Evolutionary conservation across 1,140 invertebrate species (phyloP), one percentile per base, ranked within the genome.

Genomic region (Dryas iulia): DNA sequence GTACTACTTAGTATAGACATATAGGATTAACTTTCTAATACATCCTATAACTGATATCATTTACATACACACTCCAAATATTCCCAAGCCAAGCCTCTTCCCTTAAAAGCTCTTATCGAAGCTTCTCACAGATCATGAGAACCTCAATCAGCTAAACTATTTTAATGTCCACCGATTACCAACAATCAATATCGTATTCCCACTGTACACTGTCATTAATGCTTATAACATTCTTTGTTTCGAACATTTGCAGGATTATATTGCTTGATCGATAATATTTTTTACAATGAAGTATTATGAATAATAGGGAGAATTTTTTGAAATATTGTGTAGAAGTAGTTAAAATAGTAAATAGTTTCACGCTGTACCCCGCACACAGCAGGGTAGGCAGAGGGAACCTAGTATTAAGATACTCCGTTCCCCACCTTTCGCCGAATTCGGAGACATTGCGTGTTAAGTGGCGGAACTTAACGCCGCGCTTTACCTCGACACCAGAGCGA

Each of bases 71-170:
- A 12, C 18, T n/a, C 5, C 33, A 4, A 47, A 47, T 52, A 58
- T 53, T 64, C 53, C 59, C 59, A 69, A 62, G 28, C 47, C n/a
- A n/a, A n/a, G n/a, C n/a, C n/a, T 18, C 1, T 47, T 47, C 23
- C 52, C 52, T 25, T 65, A 33, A 65, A 26, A 28, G 26, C 54
- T 56, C 65, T 59, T 66, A 63, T 56, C 28, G 26, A 54, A 61
- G 14, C 59, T 81, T 85, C 82, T 86, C 85, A 82, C 82, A 83
- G 77, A 59, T 59, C 77, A 75, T 85, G 85, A 82, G 83, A 87
- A 87, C 75, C 78, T 81, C 84, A 85, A 87, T 87, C 79, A 79
- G 67, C 71, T 71, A 54, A 70, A 68, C 77, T 79, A 87, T 85
- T 79, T 84, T 87, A 85, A 87, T 83, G 76, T 71, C 60, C 64